Evolutionary conservation across 1,140 invertebrate genomes (phyloP), one percentile per base, ranked within the genome.

Genomic region (Neuroterus valhalla): DNA sequence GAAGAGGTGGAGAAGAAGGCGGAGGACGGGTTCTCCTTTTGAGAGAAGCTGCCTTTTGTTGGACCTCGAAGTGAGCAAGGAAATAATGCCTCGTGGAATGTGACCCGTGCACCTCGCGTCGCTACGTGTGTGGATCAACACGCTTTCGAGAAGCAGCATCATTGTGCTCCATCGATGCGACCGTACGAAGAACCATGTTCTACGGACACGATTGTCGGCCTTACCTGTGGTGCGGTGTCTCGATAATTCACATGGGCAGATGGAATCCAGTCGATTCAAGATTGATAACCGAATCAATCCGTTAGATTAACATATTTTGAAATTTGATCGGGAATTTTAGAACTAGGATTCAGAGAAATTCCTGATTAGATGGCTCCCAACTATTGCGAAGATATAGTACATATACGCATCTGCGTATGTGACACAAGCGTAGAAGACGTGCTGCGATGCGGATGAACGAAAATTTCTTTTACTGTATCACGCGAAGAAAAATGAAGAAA

Each of bases 81-180:
- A 89, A 89, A 90, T 89, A 90, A 90, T 90, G 85, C 88, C 67
- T 73, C 42, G 21, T 84, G 89, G 89, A 89, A 90, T 89, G 89
- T 90, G 88, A 90, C 88, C 89, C 87, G 82, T 87, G 85, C 86
- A 88, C 86, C 84, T 87, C 84, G 76, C 76, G 70, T 79, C 70
- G 52, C 71, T 46, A 72, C 74, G 69, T 77, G 77, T 66, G 79
- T 81, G 83, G 80, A 87, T 88, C 84, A 82, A 87, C 85, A 81
- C 76, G 79, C 77, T 81, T 77, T 80, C 80, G 75, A 81, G 78
- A 74, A 81, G 82, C 78, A 78, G 81, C 81, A 85, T 84, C 82
- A 84, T 85, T 82, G 76, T 82, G 79, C 70, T 77, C 38, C 50
- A 68, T 31, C 19, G 55, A 62, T 62, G 21, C 55, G 74, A 81